phyloP scores from a whole-genome alignment of 2,113 vertebrate species.

The Solea solea region DNA sequence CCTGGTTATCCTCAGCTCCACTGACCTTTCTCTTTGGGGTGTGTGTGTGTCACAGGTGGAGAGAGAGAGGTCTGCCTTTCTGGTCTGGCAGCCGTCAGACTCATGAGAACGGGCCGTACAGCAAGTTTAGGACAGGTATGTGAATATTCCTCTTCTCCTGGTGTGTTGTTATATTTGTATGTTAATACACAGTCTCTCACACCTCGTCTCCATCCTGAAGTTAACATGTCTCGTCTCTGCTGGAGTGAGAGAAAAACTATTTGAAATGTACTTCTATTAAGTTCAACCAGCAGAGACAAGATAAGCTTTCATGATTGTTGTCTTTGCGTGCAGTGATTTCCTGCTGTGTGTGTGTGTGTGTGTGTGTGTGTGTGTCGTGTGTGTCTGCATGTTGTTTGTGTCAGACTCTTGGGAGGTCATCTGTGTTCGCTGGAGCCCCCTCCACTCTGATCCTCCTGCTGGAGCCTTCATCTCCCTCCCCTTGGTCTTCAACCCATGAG shows the following conservation, averaged over 20 bases:
- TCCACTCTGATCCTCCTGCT: conserved; percentile 67
- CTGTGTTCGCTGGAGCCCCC: conserved; percentile 74
- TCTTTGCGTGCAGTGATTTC: conserved; percentile 44
- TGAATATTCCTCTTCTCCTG: background rate
- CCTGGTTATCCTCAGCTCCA: conserved; percentile 10
- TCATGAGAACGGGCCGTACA: conserved; percentile 82
- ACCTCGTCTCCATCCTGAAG: background rate
- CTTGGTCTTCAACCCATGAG: conserved; percentile 65
- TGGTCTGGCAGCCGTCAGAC: conserved; percentile 70
- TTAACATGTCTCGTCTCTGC: background rate
- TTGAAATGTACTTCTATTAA: no score
- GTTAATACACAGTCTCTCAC: no score
- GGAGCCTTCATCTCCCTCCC: conserved; percentile 66
- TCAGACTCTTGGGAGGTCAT: conserved; percentile 70
- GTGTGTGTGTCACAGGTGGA: conserved; percentile 81
- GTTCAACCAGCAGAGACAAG: background rate
- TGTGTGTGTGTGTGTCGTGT: conserved; percentile 25
- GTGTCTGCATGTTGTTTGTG: conserved; percentile 53
- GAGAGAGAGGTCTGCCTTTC: conserved; percentile 82
- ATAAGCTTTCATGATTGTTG: background rate
- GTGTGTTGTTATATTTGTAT: no score
- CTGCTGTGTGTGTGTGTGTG: conserved; percentile 27
- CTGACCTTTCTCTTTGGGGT: conserved; percentile 20
- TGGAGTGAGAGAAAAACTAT: no score
- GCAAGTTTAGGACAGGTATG: conserved; percentile 88